Percentiles rank a stretch among this genome's conserved stretches.
Conservation (phyloP, 2,797 vertebrate species). For the Alcedo atthis region DNA sequence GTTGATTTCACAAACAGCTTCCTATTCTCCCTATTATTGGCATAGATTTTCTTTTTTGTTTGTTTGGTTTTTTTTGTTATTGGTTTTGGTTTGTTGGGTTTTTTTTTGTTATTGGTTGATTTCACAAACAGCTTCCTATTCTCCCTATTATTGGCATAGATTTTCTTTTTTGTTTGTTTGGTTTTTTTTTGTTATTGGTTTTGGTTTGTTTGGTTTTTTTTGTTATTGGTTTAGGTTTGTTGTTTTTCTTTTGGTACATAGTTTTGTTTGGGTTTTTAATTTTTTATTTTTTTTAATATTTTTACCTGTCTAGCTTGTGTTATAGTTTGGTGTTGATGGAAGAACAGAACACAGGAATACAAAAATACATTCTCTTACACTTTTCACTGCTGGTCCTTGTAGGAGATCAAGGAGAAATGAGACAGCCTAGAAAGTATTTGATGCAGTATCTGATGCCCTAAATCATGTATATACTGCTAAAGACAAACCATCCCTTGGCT, state of each 20-base stretch:
- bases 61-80: no score
- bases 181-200: no score
- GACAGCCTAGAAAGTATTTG: background rate
- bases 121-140: background rate
- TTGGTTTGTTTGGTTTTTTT: background rate
- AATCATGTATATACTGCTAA: background rate
- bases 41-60: background rate
- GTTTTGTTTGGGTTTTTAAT: no score
- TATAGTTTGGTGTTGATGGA: background rate
- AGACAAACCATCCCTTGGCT: background rate
- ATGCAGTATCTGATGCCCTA: fast-evolving
- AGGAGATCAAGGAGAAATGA: background rate
- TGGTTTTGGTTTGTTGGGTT: no score
- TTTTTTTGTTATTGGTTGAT: no score
- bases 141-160: background rate
- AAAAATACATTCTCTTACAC: background rate
- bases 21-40: background rate
- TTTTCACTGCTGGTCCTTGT: background rate
- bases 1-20: background rate
- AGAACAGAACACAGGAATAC: background rate
- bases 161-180: no score
- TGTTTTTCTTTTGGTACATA: no score
- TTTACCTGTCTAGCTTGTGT: background rate
- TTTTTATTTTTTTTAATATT: no score
- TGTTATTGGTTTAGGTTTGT: no score